Percentiles rank a stretch among this genome's conserved stretches.
phyloP scores from a whole-genome alignment of 2,888 invertebrate genomes.

The Caenorhabditis sp. region DNA sequence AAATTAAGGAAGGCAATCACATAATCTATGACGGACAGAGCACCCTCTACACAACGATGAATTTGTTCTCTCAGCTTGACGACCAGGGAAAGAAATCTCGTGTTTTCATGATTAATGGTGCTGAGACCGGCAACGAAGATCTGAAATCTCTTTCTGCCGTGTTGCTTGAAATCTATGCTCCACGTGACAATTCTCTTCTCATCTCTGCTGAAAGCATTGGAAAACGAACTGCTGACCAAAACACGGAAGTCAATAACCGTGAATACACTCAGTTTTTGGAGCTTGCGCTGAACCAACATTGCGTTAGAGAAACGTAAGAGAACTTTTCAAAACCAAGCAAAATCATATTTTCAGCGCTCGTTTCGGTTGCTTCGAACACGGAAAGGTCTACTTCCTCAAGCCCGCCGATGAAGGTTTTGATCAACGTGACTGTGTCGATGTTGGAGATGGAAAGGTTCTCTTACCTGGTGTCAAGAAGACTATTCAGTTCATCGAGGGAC shows the following conservation, averaged over 20 bases:
- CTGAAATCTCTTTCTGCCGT: slow-evolving; percentile 26
- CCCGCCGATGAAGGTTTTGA: slow-evolving; percentile 54
- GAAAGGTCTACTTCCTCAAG: slow-evolving; percentile 64
- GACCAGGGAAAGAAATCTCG: not conserved
- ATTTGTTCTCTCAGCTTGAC: slow-evolving; percentile 48
- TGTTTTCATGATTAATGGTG: slow-evolving; percentile 37
- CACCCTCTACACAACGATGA: slow-evolving; percentile 59
- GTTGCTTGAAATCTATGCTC: slow-evolving; percentile 37
- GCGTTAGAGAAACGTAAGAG: slow-evolving; percentile 60
- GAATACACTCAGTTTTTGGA: slow-evolving; percentile 59
- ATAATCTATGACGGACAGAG: slow-evolving; percentile 69
- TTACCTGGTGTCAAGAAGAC: slow-evolving; percentile 65
- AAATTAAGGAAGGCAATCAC: slow-evolving; percentile 25
- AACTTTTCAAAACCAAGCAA: too few relatives aligned
- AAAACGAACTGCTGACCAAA: slow-evolving; percentile 41
- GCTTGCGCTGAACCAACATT: slow-evolving; percentile 65
- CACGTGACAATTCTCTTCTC: slow-evolving; percentile 1
- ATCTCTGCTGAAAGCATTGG: slow-evolving; percentile 37
- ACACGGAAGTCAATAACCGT: slow-evolving; percentile 48
- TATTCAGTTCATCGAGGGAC: slow-evolving; percentile 69
- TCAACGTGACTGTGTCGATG: slow-evolving; percentile 54
- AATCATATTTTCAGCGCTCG: slow-evolving; percentile 19
- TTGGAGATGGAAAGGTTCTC: slow-evolving; percentile 69
- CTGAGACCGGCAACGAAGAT: slow-evolving; percentile 21
- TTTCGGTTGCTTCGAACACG: slow-evolving; percentile 65